Percentiles rank a stretch among this genome's conserved stretches.
phyloP scores from a whole-genome alignment of 2,797 vertebrate species.

The Gymnodraco acuticeps region DNA sequence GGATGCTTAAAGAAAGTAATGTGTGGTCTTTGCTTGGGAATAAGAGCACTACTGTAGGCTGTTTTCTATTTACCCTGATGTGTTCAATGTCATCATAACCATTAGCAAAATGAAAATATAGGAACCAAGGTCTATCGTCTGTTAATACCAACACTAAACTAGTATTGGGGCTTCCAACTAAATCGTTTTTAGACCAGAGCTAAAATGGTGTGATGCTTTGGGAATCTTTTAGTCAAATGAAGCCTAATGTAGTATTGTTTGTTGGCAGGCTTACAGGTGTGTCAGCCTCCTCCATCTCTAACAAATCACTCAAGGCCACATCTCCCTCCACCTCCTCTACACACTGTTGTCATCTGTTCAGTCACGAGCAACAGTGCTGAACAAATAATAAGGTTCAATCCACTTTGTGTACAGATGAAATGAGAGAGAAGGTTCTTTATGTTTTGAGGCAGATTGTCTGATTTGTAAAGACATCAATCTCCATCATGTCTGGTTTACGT shows the following conservation, averaged over 20 bases:
- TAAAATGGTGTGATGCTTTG: background rate
- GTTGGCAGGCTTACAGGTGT: constrained; percentile 18
- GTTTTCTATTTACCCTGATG: too few relatives aligned
- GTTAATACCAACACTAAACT: background rate
- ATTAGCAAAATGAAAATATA: background rate
- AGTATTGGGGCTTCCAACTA: background rate
- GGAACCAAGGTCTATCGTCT: background rate
- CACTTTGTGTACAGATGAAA: constrained; percentile 30
- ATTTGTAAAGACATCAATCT: constrained; percentile 71
- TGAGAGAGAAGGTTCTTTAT: constrained; percentile 14
- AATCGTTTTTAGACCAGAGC: background rate
- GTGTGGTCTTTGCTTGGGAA: too few relatives aligned
- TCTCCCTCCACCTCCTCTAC: constrained; percentile 1
- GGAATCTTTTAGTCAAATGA: background rate
- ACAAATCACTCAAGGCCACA: background rate
- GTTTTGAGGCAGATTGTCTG: constrained; percentile 53
- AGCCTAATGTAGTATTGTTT: background rate
- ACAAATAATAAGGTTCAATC: constrained; percentile 5
- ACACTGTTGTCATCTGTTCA: background rate
- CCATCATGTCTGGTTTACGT: constrained; percentile 63
- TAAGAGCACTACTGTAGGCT: background rate
- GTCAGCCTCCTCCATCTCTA: constrained; percentile 15
- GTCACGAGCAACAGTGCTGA: background rate
- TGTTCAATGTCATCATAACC: background rate
- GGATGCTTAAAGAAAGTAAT: too few relatives aligned